Percentiles rank a stretch among this genome's conserved stretches.
These are phyloP conservation scores for Danio albolineatus DNA, from an alignment of 2,797 vertebrate species.

Conservation along the genomic window DNA sequence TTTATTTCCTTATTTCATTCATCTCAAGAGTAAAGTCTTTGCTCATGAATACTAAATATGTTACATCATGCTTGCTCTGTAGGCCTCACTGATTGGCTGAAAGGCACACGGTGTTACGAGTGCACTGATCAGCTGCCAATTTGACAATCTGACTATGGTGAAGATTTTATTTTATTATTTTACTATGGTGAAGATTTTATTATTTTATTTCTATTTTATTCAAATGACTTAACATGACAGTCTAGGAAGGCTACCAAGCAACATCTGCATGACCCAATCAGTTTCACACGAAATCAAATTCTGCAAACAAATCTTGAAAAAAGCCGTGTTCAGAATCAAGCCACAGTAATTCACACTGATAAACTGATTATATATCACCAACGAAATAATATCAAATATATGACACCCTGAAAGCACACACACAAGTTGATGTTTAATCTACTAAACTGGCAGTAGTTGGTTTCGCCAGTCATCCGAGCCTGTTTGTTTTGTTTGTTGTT, in stretches of 20 bases:
- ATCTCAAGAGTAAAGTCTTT: background rate
- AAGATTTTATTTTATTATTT: background rate
- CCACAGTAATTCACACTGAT: background rate
- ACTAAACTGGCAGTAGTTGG: background rate
- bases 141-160: background rate
- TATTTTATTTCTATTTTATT: no score
- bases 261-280: background rate
- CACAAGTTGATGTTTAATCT: constrained; percentile 19
- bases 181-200: no score
- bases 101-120: background rate
- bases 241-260: constrained; percentile 1
- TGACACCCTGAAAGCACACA: background rate
- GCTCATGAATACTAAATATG: constrained; percentile 9
- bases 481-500: background rate
- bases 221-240: background rate
- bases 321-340: background rate
- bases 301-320: background rate
- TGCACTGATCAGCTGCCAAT: background rate
- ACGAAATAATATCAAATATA: background rate
- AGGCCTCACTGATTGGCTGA: background rate
- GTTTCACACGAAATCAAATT: background rate
- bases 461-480: background rate
- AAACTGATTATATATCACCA: background rate
- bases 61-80: background rate
- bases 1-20: background rate